phyloP scores from a whole-genome alignment of 1,140 invertebrate species.

The Bombus waltoni region DNA sequence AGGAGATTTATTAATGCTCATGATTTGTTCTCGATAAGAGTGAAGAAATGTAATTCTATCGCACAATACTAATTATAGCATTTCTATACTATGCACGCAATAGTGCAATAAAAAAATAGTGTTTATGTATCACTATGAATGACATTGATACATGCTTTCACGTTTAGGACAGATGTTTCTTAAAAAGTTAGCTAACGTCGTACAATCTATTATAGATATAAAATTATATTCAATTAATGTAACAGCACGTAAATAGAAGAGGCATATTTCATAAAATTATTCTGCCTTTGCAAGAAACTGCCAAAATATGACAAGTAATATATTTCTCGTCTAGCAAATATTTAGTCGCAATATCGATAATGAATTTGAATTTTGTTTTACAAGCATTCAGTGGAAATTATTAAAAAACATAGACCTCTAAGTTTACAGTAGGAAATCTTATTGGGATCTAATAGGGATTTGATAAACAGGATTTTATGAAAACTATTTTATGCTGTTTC shows the following conservation, averaged over 20 bases:
- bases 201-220: neutral
- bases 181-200: neutral
- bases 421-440: neutral
- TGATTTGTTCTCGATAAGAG: slow-evolving; percentile 12
- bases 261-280: slow-evolving; percentile 41
- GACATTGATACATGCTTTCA: neutral
- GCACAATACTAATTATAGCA: slow-evolving; percentile 56
- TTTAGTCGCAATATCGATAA: neutral
- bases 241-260: neutral
- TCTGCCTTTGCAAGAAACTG: slow-evolving; percentile 38
- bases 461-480: slow-evolving; percentile 26
- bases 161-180: neutral
- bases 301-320: no score
- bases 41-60: slow-evolving; percentile 9
- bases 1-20: slow-evolving; percentile 56
- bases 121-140: neutral
- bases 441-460: no score
- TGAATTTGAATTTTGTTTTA: neutral
- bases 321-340: neutral
- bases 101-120: slow-evolving; percentile 15
- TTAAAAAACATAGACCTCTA: neutral
- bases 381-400: neutral
- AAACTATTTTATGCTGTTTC: slow-evolving; percentile 32
- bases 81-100: slow-evolving; percentile 26
- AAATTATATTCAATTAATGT: slow-evolving; percentile 3